Conservation (phyloP, 2,113 vertebrate genomes). For the Leucoraja erinaceus region DNA sequence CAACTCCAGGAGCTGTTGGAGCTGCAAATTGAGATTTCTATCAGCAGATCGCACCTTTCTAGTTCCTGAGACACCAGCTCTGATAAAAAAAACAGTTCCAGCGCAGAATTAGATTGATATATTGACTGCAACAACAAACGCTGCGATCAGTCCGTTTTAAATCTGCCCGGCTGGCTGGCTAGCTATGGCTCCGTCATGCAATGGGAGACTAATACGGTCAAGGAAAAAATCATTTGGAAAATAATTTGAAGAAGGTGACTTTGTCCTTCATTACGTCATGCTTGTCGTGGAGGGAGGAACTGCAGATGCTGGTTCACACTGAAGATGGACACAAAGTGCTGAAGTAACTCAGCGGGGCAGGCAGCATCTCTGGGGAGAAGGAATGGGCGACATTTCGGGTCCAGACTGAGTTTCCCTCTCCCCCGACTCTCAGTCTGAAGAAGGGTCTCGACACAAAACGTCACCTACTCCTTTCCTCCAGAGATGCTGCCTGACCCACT, state of each 20-base stretch:
- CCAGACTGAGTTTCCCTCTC: too few relatives aligned
- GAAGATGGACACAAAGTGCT: too few relatives aligned
- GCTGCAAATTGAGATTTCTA: constrained; percentile 35
- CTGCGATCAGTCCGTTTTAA: background rate
- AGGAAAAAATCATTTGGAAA: background rate
- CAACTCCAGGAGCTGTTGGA: background rate
- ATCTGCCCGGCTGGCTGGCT: background rate
- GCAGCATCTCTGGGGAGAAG: too few relatives aligned
- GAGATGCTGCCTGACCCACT: too few relatives aligned
- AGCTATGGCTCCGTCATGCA: background rate
- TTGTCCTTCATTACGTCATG: background rate
- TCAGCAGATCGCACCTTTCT: background rate
- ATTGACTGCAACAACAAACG: background rate
- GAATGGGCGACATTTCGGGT: too few relatives aligned
- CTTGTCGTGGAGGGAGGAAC: background rate
- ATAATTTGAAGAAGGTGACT: background rate
- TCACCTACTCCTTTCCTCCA: too few relatives aligned
- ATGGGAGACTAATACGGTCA: background rate
- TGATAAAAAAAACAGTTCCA: background rate
- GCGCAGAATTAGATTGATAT: background rate
- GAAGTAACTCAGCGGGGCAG: too few relatives aligned
- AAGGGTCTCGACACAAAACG: too few relatives aligned
- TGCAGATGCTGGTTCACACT: too few relatives aligned
- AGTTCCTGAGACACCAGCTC: background rate
- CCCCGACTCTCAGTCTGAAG: too few relatives aligned